Conservation (phyloP, 2,888 invertebrate genomes). For the Himalopsyche anomala region DNA sequence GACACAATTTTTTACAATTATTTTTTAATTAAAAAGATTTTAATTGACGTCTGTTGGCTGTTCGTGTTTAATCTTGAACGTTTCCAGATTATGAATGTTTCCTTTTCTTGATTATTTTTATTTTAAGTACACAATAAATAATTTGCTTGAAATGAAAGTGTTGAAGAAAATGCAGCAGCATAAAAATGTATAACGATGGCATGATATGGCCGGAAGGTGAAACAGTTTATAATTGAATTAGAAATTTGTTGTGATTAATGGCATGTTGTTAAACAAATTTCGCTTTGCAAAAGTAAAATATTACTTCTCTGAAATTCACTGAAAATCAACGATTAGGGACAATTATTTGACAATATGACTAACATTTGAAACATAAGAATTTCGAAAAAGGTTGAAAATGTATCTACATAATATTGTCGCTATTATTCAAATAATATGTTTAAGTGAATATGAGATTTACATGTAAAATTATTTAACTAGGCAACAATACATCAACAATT, state of each 20-base stretch:
- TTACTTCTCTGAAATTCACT: no score
- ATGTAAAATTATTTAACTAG: no score
- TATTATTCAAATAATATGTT: no score
- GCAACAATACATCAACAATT: no score
- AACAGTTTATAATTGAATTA: constrained; percentile 1
- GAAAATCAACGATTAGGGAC: no score
- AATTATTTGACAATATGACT: no score
- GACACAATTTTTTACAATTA: constrained; percentile 1
- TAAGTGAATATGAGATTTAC: no score
- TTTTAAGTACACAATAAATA: background rate
- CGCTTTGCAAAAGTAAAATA: no score
- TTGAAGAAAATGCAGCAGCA: background rate
- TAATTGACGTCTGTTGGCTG: constrained; percentile 11
- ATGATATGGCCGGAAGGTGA: background rate
- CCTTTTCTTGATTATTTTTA: background rate
- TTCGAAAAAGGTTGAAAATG: no score
- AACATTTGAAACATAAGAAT: no score
- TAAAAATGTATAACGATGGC: background rate
- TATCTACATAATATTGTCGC: no score
- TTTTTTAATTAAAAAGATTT: constrained; percentile 9
- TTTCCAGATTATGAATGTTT: background rate
- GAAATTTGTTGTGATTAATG: background rate
- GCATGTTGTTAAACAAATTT: no score
- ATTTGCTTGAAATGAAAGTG: background rate
- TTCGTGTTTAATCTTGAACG: background rate